phyloP scores from a whole-genome alignment of 1,140 invertebrate species.

The Cheumatopsyche charites region DNA sequence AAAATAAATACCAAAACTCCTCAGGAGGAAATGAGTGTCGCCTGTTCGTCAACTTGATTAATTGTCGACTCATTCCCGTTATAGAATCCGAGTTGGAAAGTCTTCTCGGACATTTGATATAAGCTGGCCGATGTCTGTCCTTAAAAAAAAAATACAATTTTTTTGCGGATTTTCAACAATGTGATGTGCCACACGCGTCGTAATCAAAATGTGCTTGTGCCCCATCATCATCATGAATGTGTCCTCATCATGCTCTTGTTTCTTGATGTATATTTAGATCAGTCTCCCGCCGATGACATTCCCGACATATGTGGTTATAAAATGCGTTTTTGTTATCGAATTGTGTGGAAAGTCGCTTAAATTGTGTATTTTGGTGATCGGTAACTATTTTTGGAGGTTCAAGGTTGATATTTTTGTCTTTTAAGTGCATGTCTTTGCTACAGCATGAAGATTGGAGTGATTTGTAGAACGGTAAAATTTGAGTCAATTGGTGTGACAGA shows the following conservation, averaged over 20 bases:
- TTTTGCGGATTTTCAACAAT: not conserved
- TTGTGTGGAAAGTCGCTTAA: not conserved
- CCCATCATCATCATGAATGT: too few species aligned
- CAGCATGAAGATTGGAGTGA: too few species aligned
- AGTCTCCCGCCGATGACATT: constrained; percentile 16
- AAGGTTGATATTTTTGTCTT: too few species aligned
- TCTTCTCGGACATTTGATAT: constrained; percentile 27
- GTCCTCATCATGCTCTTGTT: too few species aligned
- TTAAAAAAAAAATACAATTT: too few species aligned
- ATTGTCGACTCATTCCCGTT: constrained; percentile 28
- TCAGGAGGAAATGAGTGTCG: constrained; percentile 35
- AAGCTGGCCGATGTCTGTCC: too few species aligned
- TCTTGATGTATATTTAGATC: constrained; percentile 17
- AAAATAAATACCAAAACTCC: constrained; percentile 19
- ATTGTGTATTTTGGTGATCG: not conserved
- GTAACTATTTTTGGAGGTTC: too few species aligned
- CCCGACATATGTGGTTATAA: not conserved
- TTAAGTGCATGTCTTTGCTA: too few species aligned
- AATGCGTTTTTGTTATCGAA: not conserved
- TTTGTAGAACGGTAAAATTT: too few species aligned
- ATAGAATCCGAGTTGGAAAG: constrained; percentile 10
- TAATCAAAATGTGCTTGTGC: not conserved
- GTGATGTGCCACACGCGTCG: constrained; percentile 34
- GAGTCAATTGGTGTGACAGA: too few species aligned
- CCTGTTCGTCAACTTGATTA: constrained; percentile 38